These are phyloP conservation scores for Mobula hypostoma DNA, from an alignment of 2,113 vertebrate species.

Conservation along the genomic window DNA sequence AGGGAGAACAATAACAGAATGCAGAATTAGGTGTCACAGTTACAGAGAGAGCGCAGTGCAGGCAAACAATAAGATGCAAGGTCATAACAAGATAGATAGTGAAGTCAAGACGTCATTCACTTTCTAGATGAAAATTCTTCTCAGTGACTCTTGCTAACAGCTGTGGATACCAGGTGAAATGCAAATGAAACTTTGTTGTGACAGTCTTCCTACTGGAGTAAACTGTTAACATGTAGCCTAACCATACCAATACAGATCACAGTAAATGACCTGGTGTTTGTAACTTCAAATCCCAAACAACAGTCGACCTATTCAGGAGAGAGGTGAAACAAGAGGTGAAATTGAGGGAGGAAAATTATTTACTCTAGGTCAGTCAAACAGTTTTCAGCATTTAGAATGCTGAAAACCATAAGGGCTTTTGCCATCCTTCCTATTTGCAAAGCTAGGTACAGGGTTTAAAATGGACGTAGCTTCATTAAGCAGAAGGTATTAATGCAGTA, in stretches of 20 bases:
- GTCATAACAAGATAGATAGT: too few species aligned
- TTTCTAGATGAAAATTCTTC: neutral
- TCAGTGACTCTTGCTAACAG: neutral
- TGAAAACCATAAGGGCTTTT: neutral
- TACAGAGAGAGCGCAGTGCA: too few species aligned
- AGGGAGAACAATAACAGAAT: too few species aligned
- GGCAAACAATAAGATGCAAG: too few species aligned
- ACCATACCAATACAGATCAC: neutral
- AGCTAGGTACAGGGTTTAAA: neutral
- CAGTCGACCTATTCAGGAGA: neutral
- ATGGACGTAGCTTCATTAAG: conserved; percentile 8
- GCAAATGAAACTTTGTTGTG: neutral
- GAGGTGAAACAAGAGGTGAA: too few species aligned
- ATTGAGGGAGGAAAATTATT: too few species aligned
- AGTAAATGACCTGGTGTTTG: neutral
- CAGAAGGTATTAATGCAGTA: conserved; percentile 16
- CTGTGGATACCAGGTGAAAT: neutral
- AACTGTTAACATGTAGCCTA: neutral
- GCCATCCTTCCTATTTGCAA: neutral
- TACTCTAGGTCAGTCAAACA: neutral
- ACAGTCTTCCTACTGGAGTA: neutral
- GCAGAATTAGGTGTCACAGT: too few species aligned
- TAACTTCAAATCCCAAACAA: neutral
- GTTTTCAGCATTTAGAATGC: neutral
- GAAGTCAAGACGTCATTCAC: neutral